Conservation (phyloP, 2,797 vertebrate genomes). For the Thunnus albacares region DNA sequence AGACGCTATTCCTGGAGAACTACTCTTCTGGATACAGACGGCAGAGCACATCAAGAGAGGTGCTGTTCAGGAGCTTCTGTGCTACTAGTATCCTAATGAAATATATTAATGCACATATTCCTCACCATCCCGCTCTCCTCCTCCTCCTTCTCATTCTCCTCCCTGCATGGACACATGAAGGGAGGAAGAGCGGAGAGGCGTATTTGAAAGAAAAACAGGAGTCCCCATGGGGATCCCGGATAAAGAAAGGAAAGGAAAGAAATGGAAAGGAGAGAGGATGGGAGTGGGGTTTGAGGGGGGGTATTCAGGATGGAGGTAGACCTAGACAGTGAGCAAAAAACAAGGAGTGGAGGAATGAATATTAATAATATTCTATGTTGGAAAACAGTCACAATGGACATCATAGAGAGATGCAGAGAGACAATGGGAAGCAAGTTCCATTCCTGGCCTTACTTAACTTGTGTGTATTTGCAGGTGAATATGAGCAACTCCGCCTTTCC, state of each 20-base stretch:
- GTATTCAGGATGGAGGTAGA: conserved; percentile 73
- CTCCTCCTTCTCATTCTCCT: conserved; percentile 74
- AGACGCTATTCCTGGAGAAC: conserved; percentile 75
- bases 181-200: conserved; percentile 82
- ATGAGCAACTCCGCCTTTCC: background rate
- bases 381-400: conserved; percentile 82
- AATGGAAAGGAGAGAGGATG: conserved; percentile 78
- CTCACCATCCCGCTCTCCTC: conserved; percentile 59
- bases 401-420: conserved; percentile 89
- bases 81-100: conserved; percentile 81
- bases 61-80: conserved; percentile 75
- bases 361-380: conserved; percentile 81
- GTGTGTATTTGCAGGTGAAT: conserved; percentile 51
- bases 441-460: conserved; percentile 47
- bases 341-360: conserved; percentile 86
- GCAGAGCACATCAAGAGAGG: conserved; percentile 81
- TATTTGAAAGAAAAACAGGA: conserved; percentile 86
- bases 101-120: conserved; percentile 85
- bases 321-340: conserved; percentile 81
- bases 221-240: conserved; percentile 85
- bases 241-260: conserved; percentile 79
- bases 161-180: conserved; percentile 82
- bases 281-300: conserved; percentile 49
- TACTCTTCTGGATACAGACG: conserved; percentile 54
- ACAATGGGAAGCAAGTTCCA: conserved; percentile 73